A percentile compares a stretch with the other conserved stretches of the same genome.
Evolutionary conservation across 2,888 invertebrate genomes (phyloP).

Genomic region (Tenthredo distinguenda): DNA sequence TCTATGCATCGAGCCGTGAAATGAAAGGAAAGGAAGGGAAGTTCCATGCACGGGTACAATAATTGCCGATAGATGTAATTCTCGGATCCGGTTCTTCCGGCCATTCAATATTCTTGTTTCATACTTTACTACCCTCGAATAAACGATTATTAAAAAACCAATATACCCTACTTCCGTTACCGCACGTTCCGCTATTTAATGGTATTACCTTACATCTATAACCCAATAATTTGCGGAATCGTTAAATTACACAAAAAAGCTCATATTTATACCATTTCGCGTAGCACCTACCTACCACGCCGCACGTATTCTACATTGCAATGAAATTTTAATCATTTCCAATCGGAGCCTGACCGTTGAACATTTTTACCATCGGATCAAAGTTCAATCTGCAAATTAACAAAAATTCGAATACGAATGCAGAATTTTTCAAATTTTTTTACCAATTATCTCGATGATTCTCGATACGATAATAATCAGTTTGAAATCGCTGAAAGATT

Average conservation of each 20-base stretch:
- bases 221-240: constrained; percentile 30
- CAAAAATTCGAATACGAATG: not conserved
- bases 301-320: not conserved
- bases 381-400: not conserved
- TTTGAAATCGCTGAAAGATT: not conserved
- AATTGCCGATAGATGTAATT: constrained; percentile 37
- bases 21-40: not conserved
- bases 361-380: not conserved
- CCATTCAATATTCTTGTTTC: constrained; percentile 29
- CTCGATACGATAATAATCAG: not conserved
- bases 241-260: not conserved
- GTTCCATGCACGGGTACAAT: not conserved
- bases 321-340: constrained; percentile 8
- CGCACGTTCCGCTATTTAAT: constrained; percentile 12
- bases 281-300: not conserved
- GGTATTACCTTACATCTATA: not conserved
- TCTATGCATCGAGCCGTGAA: constrained; percentile 33
- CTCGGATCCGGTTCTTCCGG: constrained; percentile 18
- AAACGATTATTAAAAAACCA: constrained; percentile 34
- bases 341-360: not conserved
- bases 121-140: constrained; percentile 27
- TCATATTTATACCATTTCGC: not conserved
- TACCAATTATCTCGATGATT: not conserved
- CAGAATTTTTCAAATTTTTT: not conserved
- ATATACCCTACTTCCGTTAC: constrained; percentile 31